A percentile compares a stretch with the other conserved stretches of the same genome.
Evolutionary conservation across 2,797 vertebrate genomes (phyloP).

Genomic region (Trichosurus vulpecula): DNA sequence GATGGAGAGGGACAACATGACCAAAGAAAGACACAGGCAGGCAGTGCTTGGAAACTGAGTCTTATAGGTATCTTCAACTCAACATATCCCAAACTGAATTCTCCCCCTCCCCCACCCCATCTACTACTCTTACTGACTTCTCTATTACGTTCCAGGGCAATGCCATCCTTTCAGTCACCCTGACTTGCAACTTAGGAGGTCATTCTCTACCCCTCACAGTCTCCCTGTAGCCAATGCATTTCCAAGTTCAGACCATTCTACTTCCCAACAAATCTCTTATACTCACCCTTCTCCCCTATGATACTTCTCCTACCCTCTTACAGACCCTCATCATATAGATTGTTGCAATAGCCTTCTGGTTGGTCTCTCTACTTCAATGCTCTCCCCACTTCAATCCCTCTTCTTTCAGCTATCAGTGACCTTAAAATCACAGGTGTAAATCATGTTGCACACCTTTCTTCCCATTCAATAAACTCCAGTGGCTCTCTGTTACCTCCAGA

Average conservation of each 20-base stretch:
- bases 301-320: not conserved
- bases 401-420: not conserved
- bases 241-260: not conserved
- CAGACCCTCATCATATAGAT: not conserved
- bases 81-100: not conserved
- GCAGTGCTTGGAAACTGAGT: not conserved
- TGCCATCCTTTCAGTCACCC: not conserved
- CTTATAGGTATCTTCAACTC: not conserved
- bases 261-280: not conserved
- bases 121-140: not conserved
- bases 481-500: not conserved
- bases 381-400: not conserved
- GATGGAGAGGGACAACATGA: not conserved
- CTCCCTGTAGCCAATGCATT: not conserved
- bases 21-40: not conserved
- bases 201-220: not conserved
- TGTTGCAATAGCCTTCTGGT: not conserved
- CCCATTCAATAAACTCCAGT: not conserved
- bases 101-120: not conserved
- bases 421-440: not conserved
- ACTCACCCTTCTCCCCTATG: not conserved
- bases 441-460: not conserved
- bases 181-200: not conserved
- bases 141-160: not conserved
- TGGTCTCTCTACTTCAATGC: not conserved